Conservation (phyloP, 2,113 vertebrate genomes). For the Myxocyprinus asiaticus region DNA sequence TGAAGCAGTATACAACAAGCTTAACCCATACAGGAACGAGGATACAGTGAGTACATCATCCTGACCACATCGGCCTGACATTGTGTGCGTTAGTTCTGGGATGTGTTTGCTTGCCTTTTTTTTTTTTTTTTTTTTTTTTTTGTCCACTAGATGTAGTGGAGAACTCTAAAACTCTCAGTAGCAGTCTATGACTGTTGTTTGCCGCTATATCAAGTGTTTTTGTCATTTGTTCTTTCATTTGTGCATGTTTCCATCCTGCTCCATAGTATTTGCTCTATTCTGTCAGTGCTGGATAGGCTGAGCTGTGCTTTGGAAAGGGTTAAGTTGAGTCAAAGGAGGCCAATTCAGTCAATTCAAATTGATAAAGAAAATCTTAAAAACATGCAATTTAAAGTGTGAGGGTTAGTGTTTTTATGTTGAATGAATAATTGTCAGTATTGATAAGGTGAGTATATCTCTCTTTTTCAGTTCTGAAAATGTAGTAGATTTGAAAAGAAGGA, state of each 20-base stretch:
- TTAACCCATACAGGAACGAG: constrained; percentile 97
- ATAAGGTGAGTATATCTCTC: no score
- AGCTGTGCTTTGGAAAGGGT: not conserved
- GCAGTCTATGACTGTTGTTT: not conserved
- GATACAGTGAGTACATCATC: constrained; percentile 90
- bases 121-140: no score
- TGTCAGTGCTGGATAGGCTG: not conserved
- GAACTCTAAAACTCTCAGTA: not conserved
- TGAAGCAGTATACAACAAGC: constrained; percentile 98
- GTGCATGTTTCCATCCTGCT: constrained; percentile 15
- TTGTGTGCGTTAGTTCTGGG: constrained; percentile 12
- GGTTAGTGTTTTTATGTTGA: no score
- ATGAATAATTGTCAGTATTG: no score
- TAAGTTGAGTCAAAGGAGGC: not conserved
- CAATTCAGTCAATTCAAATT: no score
- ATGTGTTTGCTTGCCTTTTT: not conserved
- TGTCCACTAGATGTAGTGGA: not conserved
- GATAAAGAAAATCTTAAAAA: no score
- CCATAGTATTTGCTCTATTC: not conserved
- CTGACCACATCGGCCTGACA: not conserved
- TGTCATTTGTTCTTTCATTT: not conserved
- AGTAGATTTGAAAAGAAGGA: no score
- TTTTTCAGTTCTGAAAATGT: no score
- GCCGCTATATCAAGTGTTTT: not conserved
- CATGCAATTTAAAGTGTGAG: no score